phyloP scores from a whole-genome alignment of 2,113 vertebrate species.

The Myiozetetes cayanensis region DNA sequence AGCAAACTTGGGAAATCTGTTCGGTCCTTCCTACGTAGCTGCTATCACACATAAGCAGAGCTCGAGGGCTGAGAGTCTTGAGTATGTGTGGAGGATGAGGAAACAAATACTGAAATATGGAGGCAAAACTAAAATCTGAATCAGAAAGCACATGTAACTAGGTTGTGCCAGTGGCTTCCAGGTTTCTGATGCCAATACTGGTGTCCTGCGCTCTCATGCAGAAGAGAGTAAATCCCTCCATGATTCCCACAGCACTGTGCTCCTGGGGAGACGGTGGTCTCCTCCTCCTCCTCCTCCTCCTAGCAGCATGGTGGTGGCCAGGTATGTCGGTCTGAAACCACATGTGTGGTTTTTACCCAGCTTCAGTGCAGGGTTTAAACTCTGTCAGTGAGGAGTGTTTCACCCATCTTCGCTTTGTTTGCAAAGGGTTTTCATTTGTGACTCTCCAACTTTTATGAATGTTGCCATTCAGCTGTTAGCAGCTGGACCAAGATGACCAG shows the following conservation, averaged over 20 bases:
- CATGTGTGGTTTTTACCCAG: rapidly evolving
- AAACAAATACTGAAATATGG: background rate
- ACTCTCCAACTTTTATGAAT: background rate
- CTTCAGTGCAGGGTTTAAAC: background rate
- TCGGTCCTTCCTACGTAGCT: background rate
- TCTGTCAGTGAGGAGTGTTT: background rate
- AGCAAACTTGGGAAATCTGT: background rate
- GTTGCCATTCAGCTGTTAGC: background rate
- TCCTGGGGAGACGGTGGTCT: background rate
- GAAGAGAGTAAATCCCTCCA: rapidly evolving
- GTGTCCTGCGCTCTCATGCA: background rate
- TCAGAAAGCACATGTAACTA: rapidly evolving
- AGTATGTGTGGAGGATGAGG: background rate
- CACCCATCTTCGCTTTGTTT: rapidly evolving
- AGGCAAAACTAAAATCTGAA: background rate
- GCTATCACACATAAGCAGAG: rapidly evolving
- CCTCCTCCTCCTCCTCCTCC: background rate
- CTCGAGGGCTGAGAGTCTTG: background rate
- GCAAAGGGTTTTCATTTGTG: background rate
- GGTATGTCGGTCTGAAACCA: rapidly evolving
- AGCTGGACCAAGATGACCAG: background rate
- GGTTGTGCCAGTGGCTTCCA: rapidly evolving
- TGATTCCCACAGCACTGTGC: rapidly evolving
- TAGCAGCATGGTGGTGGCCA: rapidly evolving
- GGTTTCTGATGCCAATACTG: background rate